These are phyloP conservation scores for Bactericera cockerelli DNA, from an alignment of 1,140 invertebrate genomes.

Conservation along the genomic window DNA sequence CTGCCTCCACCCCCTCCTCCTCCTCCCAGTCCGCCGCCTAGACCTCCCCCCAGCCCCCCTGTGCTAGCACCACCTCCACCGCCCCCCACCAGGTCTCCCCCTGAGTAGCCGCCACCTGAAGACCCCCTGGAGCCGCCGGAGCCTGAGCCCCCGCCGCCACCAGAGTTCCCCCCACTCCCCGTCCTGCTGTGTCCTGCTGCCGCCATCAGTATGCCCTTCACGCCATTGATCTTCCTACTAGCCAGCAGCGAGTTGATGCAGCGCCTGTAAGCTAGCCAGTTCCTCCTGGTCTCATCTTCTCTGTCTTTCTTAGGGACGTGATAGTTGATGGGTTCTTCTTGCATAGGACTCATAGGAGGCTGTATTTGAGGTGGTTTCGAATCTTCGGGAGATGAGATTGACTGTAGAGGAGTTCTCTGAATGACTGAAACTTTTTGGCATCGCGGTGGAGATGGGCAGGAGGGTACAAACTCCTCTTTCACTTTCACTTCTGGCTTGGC, in stretches of 20 bases:
- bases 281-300: conserved; percentile 30
- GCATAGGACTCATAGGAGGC: conserved; percentile 34
- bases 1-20: conserved; percentile 28
- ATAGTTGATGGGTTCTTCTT: conserved; percentile 76
- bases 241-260: conserved; percentile 29
- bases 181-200: conserved; percentile 59
- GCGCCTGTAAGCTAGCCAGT: conserved; percentile 28
- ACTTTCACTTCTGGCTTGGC: conserved; percentile 23
- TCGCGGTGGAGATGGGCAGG: conserved; percentile 12
- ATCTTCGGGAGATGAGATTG: conserved; percentile 23
- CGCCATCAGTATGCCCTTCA: conserved; percentile 31
- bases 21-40: conserved; percentile 15
- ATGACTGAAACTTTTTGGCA: conserved; percentile 47
- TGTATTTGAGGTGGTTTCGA: conserved; percentile 27
- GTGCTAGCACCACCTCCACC: conserved; percentile 33
- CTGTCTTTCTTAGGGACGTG: conserved; percentile 60
- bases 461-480: background rate
- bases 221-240: conserved; percentile 26
- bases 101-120: background rate
- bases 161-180: conserved; percentile 33
- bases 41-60: conserved; percentile 35
- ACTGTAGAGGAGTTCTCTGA: conserved; percentile 50
- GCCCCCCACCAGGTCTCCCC: conserved; percentile 8
- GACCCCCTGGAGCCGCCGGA: conserved; percentile 26
- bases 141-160: conserved; percentile 27